Conservation (phyloP, 37 sponge, comb jelly and placozoan species). For the Hexactinellida sp. region DNA sequence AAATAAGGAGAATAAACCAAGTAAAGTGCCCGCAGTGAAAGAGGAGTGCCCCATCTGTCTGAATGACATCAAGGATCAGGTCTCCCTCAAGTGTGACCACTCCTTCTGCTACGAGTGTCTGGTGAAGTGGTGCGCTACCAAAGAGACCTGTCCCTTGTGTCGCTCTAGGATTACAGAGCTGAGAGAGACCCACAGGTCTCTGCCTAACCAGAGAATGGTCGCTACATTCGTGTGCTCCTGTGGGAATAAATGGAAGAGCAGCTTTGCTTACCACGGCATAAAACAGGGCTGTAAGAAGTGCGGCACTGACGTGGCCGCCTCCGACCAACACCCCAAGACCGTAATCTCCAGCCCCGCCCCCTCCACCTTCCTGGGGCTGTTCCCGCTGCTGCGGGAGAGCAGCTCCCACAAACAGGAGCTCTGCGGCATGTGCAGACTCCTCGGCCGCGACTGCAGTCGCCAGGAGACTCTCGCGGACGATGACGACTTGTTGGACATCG, state of each 20-base stretch:
- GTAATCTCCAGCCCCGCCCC: neutral
- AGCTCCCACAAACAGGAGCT: neutral
- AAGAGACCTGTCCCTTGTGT: conserved; percentile 9
- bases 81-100: neutral
- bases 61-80: neutral
- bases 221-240: neutral
- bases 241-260: neutral
- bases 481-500: neutral
- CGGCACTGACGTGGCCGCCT: neutral
- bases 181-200: neutral
- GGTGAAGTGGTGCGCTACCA: conserved; percentile 12
- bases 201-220: neutral
- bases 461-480: neutral
- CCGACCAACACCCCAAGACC: neutral
- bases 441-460: neutral
- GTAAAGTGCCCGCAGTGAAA: neutral
- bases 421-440: neutral
- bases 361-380: neutral
- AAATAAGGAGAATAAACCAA: neutral
- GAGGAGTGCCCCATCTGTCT: neutral
- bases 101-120: conserved; percentile 15
- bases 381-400: neutral
- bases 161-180: neutral
- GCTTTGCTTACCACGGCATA: neutral
- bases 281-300: neutral